Base-by-base conservation (phyloP, 2,888 invertebrate genomes). In the Chaetoderma sp. region DNA sequence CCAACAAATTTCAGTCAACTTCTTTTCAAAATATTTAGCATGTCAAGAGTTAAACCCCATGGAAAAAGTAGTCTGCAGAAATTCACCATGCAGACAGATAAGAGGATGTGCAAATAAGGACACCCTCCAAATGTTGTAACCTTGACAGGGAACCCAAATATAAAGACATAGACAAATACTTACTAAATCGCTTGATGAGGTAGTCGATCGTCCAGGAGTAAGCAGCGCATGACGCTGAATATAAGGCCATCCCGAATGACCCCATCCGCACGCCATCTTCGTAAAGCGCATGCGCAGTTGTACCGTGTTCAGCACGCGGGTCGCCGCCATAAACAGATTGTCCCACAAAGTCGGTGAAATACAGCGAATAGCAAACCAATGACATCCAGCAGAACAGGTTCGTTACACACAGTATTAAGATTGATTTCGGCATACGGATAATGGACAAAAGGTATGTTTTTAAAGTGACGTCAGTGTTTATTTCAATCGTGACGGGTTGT, bases 381-480 rank as follows among this genome's bases (percentile, higher is more conserved):
- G 96, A 95, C 96, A 96, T 97, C 97, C 97, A 98, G 83, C 96
- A 96, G 87, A 97, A 97, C 36, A 97, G 89, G 88, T 97, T 97
- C 16, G 97, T 97, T 68, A 96, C 84, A 81, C 97, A 97, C 13
- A 97, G 90, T 81, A 95, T 91, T 33, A 93, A 90, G 72, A 97
- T 88, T 0, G 95, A 95, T 55, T 78, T 89, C 0, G 98, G 97
- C 94, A 98, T 96, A 83, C 92, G 90, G n/a, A 97, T 87, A 63
- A 97, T 96, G 4, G 97, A 96, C 74, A 91, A 89, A 33, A 97
- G 89, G 86, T 97, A 97, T 79, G 94, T 91, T n/a, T 88, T 87
- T 21, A 95, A 75, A 0, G 85, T 81, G 10, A 83, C 79, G 36
- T 82, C 82, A 6, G 80, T 73, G 5, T 77, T 72, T n/a, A 77